These are phyloP conservation scores for Macrostomum cliftonense DNA, from an alignment of 2,888 invertebrate species.

Conservation along the genomic window DNA sequence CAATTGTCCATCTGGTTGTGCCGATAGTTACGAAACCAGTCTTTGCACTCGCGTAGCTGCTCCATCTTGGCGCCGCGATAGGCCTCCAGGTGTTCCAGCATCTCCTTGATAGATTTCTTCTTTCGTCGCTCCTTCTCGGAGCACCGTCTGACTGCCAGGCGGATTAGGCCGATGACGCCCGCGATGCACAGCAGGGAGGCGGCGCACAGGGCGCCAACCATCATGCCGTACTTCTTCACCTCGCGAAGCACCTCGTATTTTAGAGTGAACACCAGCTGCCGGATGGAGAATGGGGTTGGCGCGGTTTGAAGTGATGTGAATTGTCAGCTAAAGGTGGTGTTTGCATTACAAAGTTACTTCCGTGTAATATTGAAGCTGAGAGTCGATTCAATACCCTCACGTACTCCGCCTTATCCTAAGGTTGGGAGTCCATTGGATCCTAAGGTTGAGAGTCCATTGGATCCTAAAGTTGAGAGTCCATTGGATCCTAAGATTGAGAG, in stretches of 20 bases:
- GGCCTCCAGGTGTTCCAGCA: slow-evolving; percentile 71
- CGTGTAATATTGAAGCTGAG: too few species aligned
- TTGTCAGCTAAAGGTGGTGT: too few species aligned
- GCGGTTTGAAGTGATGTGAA: too few species aligned
- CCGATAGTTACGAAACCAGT: slow-evolving; percentile 18
- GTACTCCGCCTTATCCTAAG: too few species aligned
- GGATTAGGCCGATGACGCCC: background rate
- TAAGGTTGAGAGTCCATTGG: too few species aligned
- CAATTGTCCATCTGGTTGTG: slow-evolving; percentile 25
- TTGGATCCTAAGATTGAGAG: too few species aligned
- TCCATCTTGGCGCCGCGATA: slow-evolving; percentile 65
- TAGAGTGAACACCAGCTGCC: slow-evolving; percentile 39
- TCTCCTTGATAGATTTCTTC: slow-evolving; percentile 61
- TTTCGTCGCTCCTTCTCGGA: slow-evolving; percentile 39
- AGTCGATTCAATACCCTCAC: too few species aligned
- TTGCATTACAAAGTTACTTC: too few species aligned
- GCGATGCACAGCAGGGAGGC: slow-evolving; percentile 2
- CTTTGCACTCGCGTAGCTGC: slow-evolving; percentile 16
- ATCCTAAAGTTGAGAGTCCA: too few species aligned
- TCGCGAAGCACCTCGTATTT: background rate
- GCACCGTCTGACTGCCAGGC: background rate
- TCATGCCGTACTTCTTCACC: background rate
- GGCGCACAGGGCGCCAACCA: background rate
- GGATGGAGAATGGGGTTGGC: too few species aligned
- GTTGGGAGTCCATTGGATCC: too few species aligned